phyloP scores from a whole-genome alignment of 2,113 vertebrate species.

The Ahaetulla prasina region DNA sequence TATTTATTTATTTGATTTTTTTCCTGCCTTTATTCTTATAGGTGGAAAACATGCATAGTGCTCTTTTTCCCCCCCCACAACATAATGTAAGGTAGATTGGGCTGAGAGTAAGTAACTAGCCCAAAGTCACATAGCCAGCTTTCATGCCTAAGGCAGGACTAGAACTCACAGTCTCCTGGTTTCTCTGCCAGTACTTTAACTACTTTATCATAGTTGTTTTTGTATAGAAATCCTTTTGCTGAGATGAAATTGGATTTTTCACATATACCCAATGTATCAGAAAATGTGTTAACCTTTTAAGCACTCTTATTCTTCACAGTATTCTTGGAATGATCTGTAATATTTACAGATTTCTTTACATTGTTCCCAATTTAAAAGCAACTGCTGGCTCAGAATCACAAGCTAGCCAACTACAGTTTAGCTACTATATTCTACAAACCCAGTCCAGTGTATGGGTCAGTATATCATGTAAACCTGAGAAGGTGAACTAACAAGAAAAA shows the following conservation, averaged over 20 bases:
- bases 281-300: neutral
- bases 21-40: neutral
- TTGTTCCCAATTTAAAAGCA: neutral
- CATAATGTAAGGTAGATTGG: neutral
- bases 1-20: neutral
- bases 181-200: neutral
- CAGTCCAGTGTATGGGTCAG: neutral
- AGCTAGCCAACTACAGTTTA: neutral
- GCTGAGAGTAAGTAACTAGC: neutral
- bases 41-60: neutral
- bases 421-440: neutral
- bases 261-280: neutral
- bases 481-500: neutral
- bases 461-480: neutral
- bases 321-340: neutral
- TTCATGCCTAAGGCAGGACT: neutral
- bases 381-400: neutral
- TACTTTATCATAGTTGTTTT: neutral
- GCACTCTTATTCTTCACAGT: neutral
- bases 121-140: neutral
- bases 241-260: no score
- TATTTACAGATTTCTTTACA: neutral
- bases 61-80: neutral
- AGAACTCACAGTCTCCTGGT: neutral
- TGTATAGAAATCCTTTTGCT: neutral